Evolutionary conservation across 2,113 vertebrate genomes (phyloP).

Genomic region (Cryptomyrus ogoouensis): DNA sequence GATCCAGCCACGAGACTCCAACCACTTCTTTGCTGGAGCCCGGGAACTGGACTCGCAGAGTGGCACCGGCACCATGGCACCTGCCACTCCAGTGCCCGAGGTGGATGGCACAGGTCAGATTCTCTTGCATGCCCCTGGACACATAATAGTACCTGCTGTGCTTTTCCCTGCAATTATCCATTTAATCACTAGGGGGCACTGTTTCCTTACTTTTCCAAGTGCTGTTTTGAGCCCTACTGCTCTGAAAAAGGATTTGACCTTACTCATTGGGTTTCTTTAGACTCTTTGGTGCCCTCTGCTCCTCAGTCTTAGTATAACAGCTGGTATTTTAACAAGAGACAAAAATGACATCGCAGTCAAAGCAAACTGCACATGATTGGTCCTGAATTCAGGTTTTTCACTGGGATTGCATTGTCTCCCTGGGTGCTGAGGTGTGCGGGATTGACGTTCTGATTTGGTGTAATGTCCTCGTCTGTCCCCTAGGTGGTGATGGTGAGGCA

Average conservation of each 20-base stretch:
- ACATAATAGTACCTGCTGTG: neutral
- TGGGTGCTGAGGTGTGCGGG: neutral
- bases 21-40: slow-evolving; percentile 78
- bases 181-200: slow-evolving; percentile 43
- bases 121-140: neutral
- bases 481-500: slow-evolving; percentile 46
- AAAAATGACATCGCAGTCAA: neutral
- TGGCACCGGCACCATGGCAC: slow-evolving; percentile 35
- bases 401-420: neutral
- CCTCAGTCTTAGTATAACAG: neutral
- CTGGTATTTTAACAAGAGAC: neutral
- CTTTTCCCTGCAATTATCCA: slow-evolving; percentile 53
- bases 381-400: neutral
- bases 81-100: slow-evolving; percentile 21
- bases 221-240: neutral
- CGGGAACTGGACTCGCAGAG: slow-evolving; percentile 65
- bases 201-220: slow-evolving; percentile 28
- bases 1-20: slow-evolving; percentile 88
- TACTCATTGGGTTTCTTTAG: neutral
- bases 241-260: neutral
- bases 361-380: neutral
- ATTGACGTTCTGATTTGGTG: neutral
- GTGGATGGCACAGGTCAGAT: slow-evolving; percentile 38
- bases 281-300: neutral
- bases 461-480: slow-evolving; percentile 21